These are phyloP conservation scores for Sipha maydis DNA, from an alignment of 2,888 invertebrate genomes.

Conservation along the genomic window DNA sequence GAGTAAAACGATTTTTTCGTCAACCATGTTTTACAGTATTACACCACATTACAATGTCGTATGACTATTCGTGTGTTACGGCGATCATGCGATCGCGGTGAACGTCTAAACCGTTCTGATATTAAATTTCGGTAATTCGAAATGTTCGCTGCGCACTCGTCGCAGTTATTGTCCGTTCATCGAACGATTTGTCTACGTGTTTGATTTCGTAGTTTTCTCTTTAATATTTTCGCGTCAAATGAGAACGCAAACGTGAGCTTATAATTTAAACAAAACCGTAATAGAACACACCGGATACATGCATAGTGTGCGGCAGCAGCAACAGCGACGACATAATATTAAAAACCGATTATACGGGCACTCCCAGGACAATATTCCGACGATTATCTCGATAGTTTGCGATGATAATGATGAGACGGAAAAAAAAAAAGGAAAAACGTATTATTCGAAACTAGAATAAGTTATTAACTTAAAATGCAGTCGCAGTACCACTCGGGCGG, in stretches of 20 bases:
- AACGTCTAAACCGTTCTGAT: too few species aligned
- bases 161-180: background rate
- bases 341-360: constrained; percentile 16
- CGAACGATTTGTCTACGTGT: background rate
- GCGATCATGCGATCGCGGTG: too few species aligned
- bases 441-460: background rate
- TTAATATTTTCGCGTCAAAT: background rate
- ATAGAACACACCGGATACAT: constrained; percentile 55
- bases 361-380: constrained; percentile 31
- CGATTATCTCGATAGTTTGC: constrained; percentile 15
- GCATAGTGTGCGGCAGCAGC: too few species aligned
- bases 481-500: background rate
- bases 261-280: constrained; percentile 47
- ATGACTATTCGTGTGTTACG: background rate
- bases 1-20: background rate
- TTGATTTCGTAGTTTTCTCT: background rate
- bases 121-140: too few species aligned
- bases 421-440: background rate
- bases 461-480: background rate
- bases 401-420: background rate
- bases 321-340: constrained; percentile 2
- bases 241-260: background rate
- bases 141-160: background rate
- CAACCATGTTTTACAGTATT: too few species aligned
- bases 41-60: too few species aligned